These are phyloP conservation scores for Virgularia gustaviana DNA, from an alignment of 92 coral and sea anemone species.

Conservation along the genomic window DNA sequence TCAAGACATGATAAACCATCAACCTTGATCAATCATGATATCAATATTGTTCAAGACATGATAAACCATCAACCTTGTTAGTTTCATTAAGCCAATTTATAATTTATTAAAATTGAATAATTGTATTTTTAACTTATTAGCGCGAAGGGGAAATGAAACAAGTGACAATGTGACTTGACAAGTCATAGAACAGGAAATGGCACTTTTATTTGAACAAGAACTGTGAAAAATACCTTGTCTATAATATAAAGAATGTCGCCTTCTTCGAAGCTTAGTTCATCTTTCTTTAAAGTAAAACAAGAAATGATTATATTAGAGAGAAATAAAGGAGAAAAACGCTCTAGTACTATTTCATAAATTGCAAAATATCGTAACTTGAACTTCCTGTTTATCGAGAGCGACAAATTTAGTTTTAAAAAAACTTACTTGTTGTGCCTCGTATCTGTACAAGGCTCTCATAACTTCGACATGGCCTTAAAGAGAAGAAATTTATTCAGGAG, in stretches of 20 bases:
- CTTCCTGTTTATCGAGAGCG: too few relatives aligned
- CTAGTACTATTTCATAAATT: background rate
- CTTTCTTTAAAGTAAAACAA: background rate
- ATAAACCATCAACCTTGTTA: too few relatives aligned
- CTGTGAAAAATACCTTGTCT: constrained; percentile 51
- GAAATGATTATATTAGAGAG: too few relatives aligned
- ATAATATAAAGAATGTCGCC: background rate
- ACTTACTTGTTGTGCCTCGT: background rate
- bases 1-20: too few relatives aligned
- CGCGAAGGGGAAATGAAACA: background rate
- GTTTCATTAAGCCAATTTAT: background rate
- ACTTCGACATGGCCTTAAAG: background rate
- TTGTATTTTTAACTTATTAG: background rate
- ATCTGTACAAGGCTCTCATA: too few relatives aligned
- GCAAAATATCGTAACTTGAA: background rate
- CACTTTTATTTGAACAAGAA: background rate
- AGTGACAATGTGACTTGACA: too few relatives aligned
- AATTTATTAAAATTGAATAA: background rate
- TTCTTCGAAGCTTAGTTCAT: background rate
- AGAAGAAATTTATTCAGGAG: background rate
- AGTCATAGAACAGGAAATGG: background rate
- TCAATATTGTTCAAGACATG: too few relatives aligned
- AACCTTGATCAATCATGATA: too few relatives aligned
- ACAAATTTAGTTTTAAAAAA: background rate
- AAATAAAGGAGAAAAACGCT: background rate